Evolutionary conservation across 30 jellyfish, hydroid and myxozoan species (phyloP).

Genomic region (Aurelia sp.): DNA sequence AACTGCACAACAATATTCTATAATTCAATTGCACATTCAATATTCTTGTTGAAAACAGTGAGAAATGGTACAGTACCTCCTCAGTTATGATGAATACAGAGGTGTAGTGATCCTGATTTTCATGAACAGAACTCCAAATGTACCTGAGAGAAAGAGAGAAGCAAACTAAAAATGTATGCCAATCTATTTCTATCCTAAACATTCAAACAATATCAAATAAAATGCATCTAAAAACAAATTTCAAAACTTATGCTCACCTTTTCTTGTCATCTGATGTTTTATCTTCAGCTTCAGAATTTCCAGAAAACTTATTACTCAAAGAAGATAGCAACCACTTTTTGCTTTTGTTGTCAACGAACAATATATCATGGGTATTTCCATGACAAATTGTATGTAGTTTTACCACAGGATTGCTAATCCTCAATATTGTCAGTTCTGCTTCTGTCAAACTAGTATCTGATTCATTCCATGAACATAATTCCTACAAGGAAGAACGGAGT

Average conservation of each 20-base stretch:
- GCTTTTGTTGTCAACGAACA: conserved; percentile 26
- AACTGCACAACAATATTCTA: too few species aligned
- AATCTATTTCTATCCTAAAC: too few species aligned
- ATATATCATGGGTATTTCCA: neutral
- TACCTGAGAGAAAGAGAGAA: conserved; percentile 3
- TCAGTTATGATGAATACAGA: conserved; percentile 12
- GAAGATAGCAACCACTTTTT: conserved; percentile 1
- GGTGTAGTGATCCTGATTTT: neutral
- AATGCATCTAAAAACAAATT: too few species aligned
- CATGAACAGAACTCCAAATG: conserved; percentile 28
- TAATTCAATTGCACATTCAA: too few species aligned
- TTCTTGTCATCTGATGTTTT: too few species aligned
- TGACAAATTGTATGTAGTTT: conserved; percentile 7
- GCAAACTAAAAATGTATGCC: neutral
- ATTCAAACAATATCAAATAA: too few species aligned
- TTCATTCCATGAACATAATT: conserved; percentile 3
- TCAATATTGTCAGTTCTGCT: neutral
- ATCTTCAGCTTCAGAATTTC: too few species aligned
- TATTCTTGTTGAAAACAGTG: neutral
- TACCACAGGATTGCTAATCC: neutral
- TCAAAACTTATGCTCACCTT: too few species aligned
- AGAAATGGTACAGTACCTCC: conserved; percentile 22
- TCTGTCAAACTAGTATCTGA: conserved; percentile 15
- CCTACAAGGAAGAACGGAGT: neutral
- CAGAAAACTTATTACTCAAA: too few species aligned